These are phyloP conservation scores for Cydia fagiglandana DNA, from an alignment of 1,140 invertebrate genomes.

Conservation along the genomic window DNA sequence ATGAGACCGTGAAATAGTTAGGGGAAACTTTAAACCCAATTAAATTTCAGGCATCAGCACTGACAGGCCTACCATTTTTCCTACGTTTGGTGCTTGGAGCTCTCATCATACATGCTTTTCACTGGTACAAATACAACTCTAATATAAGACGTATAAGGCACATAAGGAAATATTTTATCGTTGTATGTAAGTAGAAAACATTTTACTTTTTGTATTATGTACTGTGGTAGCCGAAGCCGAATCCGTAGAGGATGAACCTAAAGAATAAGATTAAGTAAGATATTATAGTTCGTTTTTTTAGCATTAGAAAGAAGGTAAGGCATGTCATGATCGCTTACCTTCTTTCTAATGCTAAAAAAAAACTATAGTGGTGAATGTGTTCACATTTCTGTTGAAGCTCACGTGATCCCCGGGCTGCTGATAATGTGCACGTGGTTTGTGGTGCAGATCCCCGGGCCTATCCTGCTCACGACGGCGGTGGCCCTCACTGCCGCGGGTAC, in stretches of 20 bases:
- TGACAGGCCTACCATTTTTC: slow-evolving; percentile 68
- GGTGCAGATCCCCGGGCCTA: slow-evolving; percentile 55
- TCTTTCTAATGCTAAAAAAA: too few species aligned
- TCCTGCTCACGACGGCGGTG: slow-evolving; percentile 59
- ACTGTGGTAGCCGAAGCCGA: too few species aligned
- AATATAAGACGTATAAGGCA: slow-evolving; percentile 51
- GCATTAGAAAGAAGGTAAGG: too few species aligned
- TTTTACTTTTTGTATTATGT: not conserved
- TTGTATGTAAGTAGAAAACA: slow-evolving; percentile 60
- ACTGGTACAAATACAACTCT: slow-evolving; percentile 60
- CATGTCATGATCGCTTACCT: too few species aligned
- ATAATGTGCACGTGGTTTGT: slow-evolving; percentile 52
- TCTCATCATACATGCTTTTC: slow-evolving; percentile 61
- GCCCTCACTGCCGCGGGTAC: slow-evolving; percentile 67
- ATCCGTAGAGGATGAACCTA: too few species aligned
- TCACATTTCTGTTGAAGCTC: slow-evolving; percentile 49
- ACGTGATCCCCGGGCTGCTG: slow-evolving; percentile 64
- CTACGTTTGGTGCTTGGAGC: slow-evolving; percentile 64
- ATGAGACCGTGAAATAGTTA: too few species aligned
- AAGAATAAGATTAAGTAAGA: not conserved
- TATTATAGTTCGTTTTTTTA: too few species aligned
- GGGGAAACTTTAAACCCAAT: not conserved
- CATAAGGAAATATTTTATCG: slow-evolving; percentile 65
- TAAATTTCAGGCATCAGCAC: slow-evolving; percentile 54
- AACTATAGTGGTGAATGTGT: not conserved